phyloP scores from a whole-genome alignment of 2,113 vertebrate species.

The Tachycineta bicolor region DNA sequence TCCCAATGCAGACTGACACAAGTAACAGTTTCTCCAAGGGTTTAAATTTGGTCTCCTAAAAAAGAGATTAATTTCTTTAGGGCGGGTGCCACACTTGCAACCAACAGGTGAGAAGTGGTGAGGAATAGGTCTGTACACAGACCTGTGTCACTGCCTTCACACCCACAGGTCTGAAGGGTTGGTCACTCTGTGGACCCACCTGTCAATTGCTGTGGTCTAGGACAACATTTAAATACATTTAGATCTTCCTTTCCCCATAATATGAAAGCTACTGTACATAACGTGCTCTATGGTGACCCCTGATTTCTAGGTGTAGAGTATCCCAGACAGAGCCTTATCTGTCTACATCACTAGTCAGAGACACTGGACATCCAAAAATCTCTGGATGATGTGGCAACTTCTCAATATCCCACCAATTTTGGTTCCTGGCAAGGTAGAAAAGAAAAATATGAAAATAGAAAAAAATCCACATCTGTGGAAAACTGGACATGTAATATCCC shows the following conservation, averaged over 20 bases:
- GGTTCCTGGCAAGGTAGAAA: not conserved
- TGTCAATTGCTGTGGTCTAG: not conserved
- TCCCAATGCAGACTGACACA: not conserved
- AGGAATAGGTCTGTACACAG: not conserved
- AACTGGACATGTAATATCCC: not conserved
- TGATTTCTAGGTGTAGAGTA: not conserved
- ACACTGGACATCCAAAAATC: not conserved
- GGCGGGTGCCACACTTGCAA: not conserved
- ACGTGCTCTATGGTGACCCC: rapidly evolving
- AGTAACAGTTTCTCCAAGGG: not conserved
- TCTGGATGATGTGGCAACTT: not conserved
- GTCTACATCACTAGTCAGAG: not conserved
- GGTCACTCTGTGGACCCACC: not conserved
- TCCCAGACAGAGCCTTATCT: not conserved
- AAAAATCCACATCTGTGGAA: not conserved
- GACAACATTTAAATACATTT: not conserved
- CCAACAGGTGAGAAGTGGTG: not conserved
- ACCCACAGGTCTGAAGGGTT: not conserved
- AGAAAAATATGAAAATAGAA: not conserved
- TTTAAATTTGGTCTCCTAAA: not conserved
- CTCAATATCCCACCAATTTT: not conserved
- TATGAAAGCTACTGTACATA: not conserved
- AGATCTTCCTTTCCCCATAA: not conserved
- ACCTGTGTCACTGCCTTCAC: not conserved
- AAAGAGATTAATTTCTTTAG: not conserved